Conservation (phyloP, 35 echinoderm and acorn worm genomes). For the Strongylocentrotus purpuratus region DNA sequence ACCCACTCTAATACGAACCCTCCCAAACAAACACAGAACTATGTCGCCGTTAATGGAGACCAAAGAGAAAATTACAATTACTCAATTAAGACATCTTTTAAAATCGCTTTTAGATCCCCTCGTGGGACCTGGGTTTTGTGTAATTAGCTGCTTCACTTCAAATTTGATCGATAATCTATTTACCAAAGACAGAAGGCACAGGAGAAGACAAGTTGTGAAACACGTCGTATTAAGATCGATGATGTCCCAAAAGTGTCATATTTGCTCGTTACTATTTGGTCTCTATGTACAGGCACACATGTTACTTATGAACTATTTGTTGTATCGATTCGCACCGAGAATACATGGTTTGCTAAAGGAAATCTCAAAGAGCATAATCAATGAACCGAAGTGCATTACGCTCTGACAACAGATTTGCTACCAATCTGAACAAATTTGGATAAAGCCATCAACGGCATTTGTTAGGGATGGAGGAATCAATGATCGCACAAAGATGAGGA, state of each 20-base stretch:
- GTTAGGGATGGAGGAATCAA: background rate
- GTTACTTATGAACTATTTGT: conserved; percentile 24
- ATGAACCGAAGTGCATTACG: background rate
- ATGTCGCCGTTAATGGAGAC: background rate
- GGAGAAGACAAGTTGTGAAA: conserved; percentile 9
- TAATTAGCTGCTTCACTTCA: conserved; percentile 11
- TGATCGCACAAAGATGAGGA: background rate
- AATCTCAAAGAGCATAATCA: background rate
- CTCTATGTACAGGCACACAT: background rate
- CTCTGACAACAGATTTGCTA: background rate
- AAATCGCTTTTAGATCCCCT: background rate
- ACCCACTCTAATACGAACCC: background rate
- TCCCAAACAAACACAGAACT: background rate
- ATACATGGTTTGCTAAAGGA: background rate
- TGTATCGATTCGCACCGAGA: background rate
- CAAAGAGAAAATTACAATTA: conserved; percentile 5
- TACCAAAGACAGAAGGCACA: background rate
- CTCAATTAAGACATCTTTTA: background rate
- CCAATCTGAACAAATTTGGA: conserved; percentile 21
- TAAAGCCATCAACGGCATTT: background rate
- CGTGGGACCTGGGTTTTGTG: background rate
- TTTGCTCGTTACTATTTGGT: conserved; percentile 16
- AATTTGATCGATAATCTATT: conserved; percentile 7
- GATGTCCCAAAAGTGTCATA: conserved; percentile 25
- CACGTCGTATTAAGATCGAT: background rate